Evolutionary conservation across 35 echinoderm and acorn worm genomes (phyloP).

Genomic region (Lytechinus pictus): DNA sequence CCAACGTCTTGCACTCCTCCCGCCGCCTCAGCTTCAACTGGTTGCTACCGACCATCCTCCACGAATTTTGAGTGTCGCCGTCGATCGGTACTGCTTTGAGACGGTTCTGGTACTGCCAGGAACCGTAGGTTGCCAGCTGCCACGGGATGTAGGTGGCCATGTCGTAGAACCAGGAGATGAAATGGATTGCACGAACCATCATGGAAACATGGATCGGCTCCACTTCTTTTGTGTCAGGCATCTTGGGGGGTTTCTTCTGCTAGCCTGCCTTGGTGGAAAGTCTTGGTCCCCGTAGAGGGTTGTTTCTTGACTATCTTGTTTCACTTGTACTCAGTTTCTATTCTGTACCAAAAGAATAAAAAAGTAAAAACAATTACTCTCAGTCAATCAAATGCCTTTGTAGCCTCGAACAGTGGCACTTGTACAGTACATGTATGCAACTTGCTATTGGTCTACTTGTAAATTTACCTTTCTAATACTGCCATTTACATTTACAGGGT

Average conservation of each 20-base stretch:
- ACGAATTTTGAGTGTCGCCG: conserved; percentile 48
- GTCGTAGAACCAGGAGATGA: conserved; percentile 64
- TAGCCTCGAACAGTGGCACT: too few relatives aligned
- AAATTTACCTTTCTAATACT: too few relatives aligned
- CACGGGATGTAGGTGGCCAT: conserved; percentile 74
- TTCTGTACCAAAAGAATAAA: background rate
- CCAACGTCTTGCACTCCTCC: conserved; percentile 63
- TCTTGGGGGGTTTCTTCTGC: conserved; percentile 33
- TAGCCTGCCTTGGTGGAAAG: background rate
- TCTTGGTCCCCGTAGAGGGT: background rate
- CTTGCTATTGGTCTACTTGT: too few relatives aligned
- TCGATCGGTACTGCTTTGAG: conserved; percentile 54
- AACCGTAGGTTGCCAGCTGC: conserved; percentile 58
- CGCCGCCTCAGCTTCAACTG: conserved; percentile 40
- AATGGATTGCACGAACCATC: conserved; percentile 43
- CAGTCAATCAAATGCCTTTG: background rate
- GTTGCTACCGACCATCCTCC: conserved; percentile 23
- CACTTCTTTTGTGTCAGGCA: conserved; percentile 36
- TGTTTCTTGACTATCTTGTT: background rate
- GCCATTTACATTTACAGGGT: background rate
- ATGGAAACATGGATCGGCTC: conserved; percentile 63
- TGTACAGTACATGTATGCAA: too few relatives aligned
- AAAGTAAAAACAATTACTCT: background rate
- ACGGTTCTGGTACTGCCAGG: conserved; percentile 57
- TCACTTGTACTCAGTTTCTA: background rate